Evolutionary conservation across 1,140 invertebrate species (phyloP).

Genomic region (Leucophenga varia): DNA sequence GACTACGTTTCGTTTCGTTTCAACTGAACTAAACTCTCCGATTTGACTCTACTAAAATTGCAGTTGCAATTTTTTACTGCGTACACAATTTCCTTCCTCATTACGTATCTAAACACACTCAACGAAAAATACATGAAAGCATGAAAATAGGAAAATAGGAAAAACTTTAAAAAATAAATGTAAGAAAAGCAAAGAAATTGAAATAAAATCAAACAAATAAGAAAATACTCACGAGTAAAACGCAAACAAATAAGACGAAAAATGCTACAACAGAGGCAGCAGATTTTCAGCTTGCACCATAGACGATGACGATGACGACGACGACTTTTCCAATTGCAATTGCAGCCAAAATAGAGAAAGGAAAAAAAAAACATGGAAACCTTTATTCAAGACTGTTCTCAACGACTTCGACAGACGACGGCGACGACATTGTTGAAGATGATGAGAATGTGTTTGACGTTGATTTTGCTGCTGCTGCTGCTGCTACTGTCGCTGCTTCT

Average conservation of each 20-base stretch:
- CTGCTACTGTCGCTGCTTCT: not conserved
- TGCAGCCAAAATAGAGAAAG: no score
- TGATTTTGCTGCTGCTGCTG: not conserved
- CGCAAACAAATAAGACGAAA: slow-evolving; percentile 4
- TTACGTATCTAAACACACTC: slow-evolving; percentile 26
- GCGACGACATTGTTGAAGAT: no score
- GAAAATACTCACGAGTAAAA: not conserved
- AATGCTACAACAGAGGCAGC: slow-evolving; percentile 11
- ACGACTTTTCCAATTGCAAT: slow-evolving; percentile 12
- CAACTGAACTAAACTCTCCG: no score
- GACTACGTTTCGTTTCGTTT: no score
- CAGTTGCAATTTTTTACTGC: slow-evolving; percentile 24
- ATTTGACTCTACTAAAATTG: no score
- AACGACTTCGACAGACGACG: no score
- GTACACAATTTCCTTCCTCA: slow-evolving; percentile 29
- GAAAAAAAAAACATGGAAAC: no score
- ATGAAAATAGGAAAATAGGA: slow-evolving; percentile 2
- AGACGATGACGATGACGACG: slow-evolving; percentile 6
- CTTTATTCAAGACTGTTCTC: no score
- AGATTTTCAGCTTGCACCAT: no score
- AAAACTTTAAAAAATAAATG: no score
- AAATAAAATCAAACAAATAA: not conserved
- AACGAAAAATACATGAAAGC: slow-evolving; percentile 6
- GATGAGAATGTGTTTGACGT: no score
- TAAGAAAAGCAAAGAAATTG: slow-evolving; percentile 23